Base-by-base conservation (phyloP, 2,888 invertebrate species). In the Eristalinus sepulchralis region DNA sequence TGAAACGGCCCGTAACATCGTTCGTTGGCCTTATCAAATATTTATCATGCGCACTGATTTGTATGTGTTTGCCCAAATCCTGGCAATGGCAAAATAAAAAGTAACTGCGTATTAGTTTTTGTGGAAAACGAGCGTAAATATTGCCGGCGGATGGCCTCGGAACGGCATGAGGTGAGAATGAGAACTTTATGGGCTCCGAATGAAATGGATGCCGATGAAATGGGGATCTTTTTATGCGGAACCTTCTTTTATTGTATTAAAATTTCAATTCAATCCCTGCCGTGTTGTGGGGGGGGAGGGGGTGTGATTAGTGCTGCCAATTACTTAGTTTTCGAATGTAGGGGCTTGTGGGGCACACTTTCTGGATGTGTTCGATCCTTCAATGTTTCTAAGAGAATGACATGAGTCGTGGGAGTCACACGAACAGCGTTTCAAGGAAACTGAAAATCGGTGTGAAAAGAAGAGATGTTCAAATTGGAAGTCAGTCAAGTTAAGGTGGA, bases 21-120 rank as follows among this genome's bases (percentile, higher is more conserved):
- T 72, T 62, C 72, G 55, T 72, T 67, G 53, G 67, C 34, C 39
- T 67, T 73, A 78, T 78, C 72, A 83, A 78, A 83, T 78, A 83
- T 78, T 83, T 83, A 83, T 72, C 67, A 27, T 47, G n/a, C 24
- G 64, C 81, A 75, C 39, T 60, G 75, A 57, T 66, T 75, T 75
- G 66, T 57, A 22, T 11, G 36, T 73, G 64, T 73, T 22, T 34
- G 55, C n/a, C 34, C 22, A 34, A 55, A 33, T 22, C 71, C 39
- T 47, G 39, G 39, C 31, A 63, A 53, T 34, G 31, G 24, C 34
- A 11, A 36, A 64, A 64, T 75, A 75, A 75, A 64, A 75, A 64
- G 36, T 64, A 73, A 73, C 72, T 75, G 73, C 73, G 73, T 75
- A 75, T 55, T 64, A 75, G 55, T 64, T 68, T 64, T 68, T 64